Conservation (phyloP, 2,113 vertebrate genomes). For the Dinomys branickii region DNA sequence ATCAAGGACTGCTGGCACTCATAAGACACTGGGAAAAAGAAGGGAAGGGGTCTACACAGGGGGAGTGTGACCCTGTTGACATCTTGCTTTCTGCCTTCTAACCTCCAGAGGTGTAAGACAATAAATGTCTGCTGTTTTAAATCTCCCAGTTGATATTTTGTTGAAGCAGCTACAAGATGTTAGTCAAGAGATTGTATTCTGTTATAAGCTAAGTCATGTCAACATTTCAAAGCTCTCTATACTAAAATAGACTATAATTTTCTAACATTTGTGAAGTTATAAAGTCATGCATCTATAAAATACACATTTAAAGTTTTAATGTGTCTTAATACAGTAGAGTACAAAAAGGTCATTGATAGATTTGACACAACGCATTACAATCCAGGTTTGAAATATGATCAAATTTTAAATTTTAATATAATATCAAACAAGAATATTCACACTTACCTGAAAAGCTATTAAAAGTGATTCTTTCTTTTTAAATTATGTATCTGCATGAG, state of each 20-base stretch:
- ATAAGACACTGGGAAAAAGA: not conserved
- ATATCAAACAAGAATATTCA: not conserved
- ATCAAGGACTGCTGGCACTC: not conserved
- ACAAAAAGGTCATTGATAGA: not conserved
- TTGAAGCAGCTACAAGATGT: not conserved
- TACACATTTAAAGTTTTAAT: not conserved
- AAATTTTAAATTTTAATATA: not conserved
- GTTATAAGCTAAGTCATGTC: not conserved
- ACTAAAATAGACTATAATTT: not conserved
- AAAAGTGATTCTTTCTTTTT: not conserved
- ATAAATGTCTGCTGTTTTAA: not conserved
- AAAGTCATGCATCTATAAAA: not conserved
- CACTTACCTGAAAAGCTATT: not conserved
- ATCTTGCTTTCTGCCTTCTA: not conserved
- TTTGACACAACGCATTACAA: not conserved
- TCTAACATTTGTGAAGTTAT: not conserved
- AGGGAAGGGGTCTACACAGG: no score
- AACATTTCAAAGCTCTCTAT: not conserved
- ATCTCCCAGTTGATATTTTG: not conserved
- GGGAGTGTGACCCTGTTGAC: not conserved
- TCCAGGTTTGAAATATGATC: not conserved
- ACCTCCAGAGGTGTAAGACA: not conserved
- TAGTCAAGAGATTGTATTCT: not conserved
- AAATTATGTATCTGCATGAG: not conserved
- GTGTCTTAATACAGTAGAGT: not conserved